These are phyloP conservation scores for Drosophila histrio DNA, from an alignment of 2,888 invertebrate species.

Conservation along the genomic window DNA sequence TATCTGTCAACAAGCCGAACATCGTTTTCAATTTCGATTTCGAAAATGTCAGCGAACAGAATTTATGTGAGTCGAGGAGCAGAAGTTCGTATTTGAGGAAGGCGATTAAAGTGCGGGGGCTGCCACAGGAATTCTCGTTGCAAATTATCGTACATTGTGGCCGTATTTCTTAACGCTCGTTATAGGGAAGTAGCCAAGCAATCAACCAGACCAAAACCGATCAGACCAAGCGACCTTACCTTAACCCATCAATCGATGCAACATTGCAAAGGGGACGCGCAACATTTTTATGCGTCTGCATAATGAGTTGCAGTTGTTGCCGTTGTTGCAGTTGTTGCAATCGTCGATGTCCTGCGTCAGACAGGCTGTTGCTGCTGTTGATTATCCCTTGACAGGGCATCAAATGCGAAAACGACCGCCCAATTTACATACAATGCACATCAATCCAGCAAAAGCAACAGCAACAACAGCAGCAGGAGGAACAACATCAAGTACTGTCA, in stretches of 20 bases:
- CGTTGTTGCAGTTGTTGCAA: constrained; percentile 32
- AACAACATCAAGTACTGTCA: constrained; percentile 63
- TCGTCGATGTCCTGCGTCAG: constrained; percentile 47
- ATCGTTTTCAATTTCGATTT: constrained; percentile 76
- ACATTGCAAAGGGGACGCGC: constrained; percentile 27
- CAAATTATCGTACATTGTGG: constrained; percentile 74
- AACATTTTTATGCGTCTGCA: constrained; percentile 76
- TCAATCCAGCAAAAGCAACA: constrained; percentile 70
- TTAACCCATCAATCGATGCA: constrained; percentile 41
- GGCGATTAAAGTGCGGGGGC: constrained; percentile 45
- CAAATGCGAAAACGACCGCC: constrained; percentile 81
- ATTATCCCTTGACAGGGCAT: constrained; percentile 81
- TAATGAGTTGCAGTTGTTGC: constrained; percentile 73
- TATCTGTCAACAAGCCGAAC: constrained; percentile 78
- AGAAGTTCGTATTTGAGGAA: constrained; percentile 1
- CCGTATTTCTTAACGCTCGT: constrained; percentile 72
- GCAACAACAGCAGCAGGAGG: constrained; percentile 45
- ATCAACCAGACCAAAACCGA: constrained; percentile 10
- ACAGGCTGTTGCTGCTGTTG: constrained; percentile 56
- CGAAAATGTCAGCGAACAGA: constrained; percentile 57
- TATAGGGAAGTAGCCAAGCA: constrained; percentile 46
- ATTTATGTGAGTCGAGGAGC: constrained; percentile 55
- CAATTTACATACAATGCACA: constrained; percentile 83
- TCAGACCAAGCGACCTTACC: constrained; percentile 22
- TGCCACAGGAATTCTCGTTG: constrained; percentile 56